phyloP scores from a whole-genome alignment of 2,113 vertebrate genomes.

The Reinhardtius hippoglossoides region DNA sequence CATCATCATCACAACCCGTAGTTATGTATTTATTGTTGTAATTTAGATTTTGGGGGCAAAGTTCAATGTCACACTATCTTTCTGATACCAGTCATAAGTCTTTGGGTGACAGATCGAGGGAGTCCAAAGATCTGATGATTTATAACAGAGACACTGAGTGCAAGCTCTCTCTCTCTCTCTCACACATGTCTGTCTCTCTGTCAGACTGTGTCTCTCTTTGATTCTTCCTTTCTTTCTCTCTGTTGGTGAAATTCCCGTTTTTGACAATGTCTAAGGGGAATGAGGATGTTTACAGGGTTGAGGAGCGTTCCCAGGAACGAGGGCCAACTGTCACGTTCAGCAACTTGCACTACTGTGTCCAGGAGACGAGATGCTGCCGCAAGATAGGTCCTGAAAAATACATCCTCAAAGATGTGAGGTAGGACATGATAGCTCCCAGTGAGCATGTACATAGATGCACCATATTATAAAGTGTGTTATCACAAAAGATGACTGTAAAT shows the following conservation, averaged over 20 bases:
- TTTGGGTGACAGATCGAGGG: not conserved
- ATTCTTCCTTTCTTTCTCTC: not conserved
- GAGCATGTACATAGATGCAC: not conserved
- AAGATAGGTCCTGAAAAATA: conserved; percentile 65
- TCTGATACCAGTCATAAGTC: not conserved
- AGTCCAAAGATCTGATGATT: conserved; percentile 62
- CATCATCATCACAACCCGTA: not conserved
- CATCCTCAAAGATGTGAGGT: conserved; percentile 83
- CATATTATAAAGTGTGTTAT: not conserved
- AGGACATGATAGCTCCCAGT: conserved; percentile 12
- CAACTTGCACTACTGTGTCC: conserved; percentile 75
- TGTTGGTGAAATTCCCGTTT: not conserved
- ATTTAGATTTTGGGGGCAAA: not conserved
- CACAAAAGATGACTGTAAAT: not conserved
- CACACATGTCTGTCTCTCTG: conserved; percentile 6
- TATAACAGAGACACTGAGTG: conserved; percentile 7
- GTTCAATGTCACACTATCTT: conserved; percentile 30
- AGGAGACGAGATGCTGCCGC: conserved; percentile 64
- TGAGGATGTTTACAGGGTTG: not conserved
- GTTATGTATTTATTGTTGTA: too few relatives aligned
- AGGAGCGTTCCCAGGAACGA: conserved; percentile 46
- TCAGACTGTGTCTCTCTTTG: not conserved
- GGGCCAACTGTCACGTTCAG: conserved; percentile 79
- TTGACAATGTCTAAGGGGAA: conserved; percentile 58
- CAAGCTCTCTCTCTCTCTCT: not conserved